Percentiles rank a stretch among this genome's conserved stretches.
Evolutionary conservation across 1,140 invertebrate genomes (phyloP).

Genomic region (Aphelenchoides fujianensis): DNA sequence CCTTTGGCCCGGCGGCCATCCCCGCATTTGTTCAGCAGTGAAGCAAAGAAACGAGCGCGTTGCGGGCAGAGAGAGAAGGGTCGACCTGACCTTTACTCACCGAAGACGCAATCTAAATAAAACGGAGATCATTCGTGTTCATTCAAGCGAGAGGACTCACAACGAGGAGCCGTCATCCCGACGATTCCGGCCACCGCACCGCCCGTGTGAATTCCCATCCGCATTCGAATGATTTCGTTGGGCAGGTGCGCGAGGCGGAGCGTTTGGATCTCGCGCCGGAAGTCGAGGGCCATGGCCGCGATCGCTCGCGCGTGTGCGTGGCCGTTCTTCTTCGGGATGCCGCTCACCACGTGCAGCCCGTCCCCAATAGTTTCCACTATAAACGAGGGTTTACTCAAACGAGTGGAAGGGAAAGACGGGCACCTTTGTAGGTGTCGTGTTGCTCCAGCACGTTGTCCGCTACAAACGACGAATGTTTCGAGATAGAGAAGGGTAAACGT

Average conservation of each 20-base stretch:
- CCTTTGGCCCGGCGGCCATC: too few relatives aligned
- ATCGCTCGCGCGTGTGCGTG: constrained; percentile 76
- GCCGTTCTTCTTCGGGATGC: constrained; percentile 71
- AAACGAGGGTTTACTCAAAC: too few relatives aligned
- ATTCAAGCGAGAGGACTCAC: too few relatives aligned
- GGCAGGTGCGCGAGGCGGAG: constrained; percentile 23
- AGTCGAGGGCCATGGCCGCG: constrained; percentile 61
- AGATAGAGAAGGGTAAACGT: constrained; percentile 59
- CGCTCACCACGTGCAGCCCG: constrained; percentile 67
- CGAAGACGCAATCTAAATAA: too few relatives aligned
- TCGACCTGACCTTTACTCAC: too few relatives aligned
- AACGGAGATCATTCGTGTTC: too few relatives aligned
- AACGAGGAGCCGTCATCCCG: constrained; percentile 62
- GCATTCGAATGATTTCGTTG: constrained; percentile 15
- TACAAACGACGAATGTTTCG: neutral
- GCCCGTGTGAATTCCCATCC: constrained; percentile 80
- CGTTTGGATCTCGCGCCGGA: neutral
- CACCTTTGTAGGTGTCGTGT: constrained; percentile 76
- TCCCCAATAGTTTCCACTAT: constrained; percentile 67
- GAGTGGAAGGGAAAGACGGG: too few relatives aligned
- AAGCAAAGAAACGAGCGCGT: too few relatives aligned
- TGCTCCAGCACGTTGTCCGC: constrained; percentile 68
- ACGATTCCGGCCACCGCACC: constrained; percentile 45
- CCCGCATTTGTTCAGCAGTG: too few relatives aligned
- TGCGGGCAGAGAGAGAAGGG: too few relatives aligned